Evolutionary conservation across 2,113 vertebrate species (phyloP).

Genomic region (Syngnathus floridae): DNA sequence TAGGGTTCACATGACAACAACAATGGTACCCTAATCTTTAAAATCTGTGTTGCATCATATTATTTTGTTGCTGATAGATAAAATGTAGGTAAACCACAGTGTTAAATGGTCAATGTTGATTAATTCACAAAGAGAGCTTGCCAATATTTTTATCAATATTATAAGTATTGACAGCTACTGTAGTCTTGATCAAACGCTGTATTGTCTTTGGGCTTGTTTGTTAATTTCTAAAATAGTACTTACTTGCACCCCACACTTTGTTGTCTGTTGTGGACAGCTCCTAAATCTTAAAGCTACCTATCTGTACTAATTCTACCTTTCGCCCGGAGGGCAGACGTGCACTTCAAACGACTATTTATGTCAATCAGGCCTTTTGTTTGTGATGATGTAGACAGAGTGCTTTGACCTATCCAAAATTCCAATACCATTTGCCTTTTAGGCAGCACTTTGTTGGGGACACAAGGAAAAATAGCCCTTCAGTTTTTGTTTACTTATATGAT

Average conservation of each 20-base stretch:
- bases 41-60: background rate
- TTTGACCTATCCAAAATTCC: constrained; percentile 27
- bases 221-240: background rate
- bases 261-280: constrained; percentile 5
- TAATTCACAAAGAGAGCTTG: background rate
- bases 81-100: background rate
- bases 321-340: constrained; percentile 9
- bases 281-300: background rate
- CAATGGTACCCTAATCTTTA: background rate
- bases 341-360: constrained; percentile 18
- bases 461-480: background rate
- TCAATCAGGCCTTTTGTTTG: constrained; percentile 17
- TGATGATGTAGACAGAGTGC: constrained; percentile 21
- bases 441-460: background rate
- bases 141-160: background rate
- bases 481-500: background rate
- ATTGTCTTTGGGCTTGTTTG: background rate
- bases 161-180: background rate
- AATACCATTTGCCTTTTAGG: background rate
- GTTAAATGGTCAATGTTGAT: background rate
- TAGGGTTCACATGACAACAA: background rate
- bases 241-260: background rate
- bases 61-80: background rate
- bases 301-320: constrained; percentile 22
- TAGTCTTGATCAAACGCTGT: background rate